Conservation (phyloP, 2,113 vertebrate genomes). For the Psophia crepitans region DNA sequence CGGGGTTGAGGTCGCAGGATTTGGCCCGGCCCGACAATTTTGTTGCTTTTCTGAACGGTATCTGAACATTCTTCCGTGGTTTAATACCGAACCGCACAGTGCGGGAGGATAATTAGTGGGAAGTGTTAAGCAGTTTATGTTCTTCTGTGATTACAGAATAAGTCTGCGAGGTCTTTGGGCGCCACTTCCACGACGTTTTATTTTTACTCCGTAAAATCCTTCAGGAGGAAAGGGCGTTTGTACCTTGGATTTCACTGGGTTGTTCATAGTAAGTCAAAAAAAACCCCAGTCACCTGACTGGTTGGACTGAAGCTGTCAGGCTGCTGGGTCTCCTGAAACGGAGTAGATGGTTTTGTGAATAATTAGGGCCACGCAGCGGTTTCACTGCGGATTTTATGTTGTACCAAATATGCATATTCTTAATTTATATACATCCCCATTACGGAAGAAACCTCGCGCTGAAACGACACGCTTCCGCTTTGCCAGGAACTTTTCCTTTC, state of each 20-base stretch:
- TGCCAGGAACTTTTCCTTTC: not conserved
- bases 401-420: not conserved
- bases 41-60: constrained; percentile 18
- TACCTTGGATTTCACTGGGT: not conserved
- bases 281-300: no score
- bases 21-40: not conserved
- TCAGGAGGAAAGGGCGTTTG: not conserved
- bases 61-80: constrained; percentile 37
- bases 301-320: not conserved
- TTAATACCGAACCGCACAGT: not conserved
- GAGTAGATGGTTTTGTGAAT: not conserved
- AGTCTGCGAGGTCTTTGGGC: not conserved
- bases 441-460: not conserved
- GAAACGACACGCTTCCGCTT: not conserved
- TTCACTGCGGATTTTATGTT: not conserved
- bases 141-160: not conserved
- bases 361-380: not conserved
- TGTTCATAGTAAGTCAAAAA: no score
- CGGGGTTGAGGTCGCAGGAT: not conserved
- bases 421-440: not conserved
- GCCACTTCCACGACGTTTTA: not conserved
- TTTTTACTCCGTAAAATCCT: not conserved
- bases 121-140: constrained; percentile 37
- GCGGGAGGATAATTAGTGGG: constrained; percentile 14
- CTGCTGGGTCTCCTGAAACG: not conserved